A percentile compares a stretch with the other conserved stretches of the same genome.
These are phyloP conservation scores for Myripristis murdjan DNA, from an alignment of 2,797 vertebrate species.

Conservation along the genomic window DNA sequence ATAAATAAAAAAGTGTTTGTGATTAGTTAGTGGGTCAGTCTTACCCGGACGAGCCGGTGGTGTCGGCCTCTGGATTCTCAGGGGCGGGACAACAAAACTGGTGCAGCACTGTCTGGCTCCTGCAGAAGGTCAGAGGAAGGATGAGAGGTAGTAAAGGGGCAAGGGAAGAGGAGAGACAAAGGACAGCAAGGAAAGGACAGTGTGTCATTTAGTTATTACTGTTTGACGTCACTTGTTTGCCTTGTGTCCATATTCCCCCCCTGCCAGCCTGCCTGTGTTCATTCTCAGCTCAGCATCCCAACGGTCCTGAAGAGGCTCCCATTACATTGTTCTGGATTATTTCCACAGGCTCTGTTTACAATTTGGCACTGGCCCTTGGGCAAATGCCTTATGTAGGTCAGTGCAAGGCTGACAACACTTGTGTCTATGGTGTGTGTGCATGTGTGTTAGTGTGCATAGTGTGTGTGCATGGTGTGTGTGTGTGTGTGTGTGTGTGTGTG, in stretches of 20 bases:
- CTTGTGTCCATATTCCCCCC: constrained; percentile 40
- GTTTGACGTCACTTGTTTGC: constrained; percentile 20
- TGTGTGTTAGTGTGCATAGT: constrained; percentile 40
- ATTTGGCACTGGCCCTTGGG: constrained; percentile 62
- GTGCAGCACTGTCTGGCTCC: constrained; percentile 97
- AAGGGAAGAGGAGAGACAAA: constrained; percentile 19
- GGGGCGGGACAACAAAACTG: constrained; percentile 98
- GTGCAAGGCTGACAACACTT: constrained; percentile 65
- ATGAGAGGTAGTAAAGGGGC: constrained; percentile 25
- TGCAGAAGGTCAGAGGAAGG: constrained; percentile 69
- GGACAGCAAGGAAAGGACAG: constrained; percentile 28
- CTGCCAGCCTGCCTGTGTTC: constrained; percentile 20
- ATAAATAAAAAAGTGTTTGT: constrained; percentile 2
- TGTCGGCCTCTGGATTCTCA: constrained; percentile 91
- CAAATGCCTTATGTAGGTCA: constrained; percentile 78
- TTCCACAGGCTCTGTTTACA: constrained; percentile 55
- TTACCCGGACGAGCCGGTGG: constrained; percentile 85
- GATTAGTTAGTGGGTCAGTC: constrained; percentile 37
- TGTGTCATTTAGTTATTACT: constrained; percentile 28
- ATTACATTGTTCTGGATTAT: constrained; percentile 69
- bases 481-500: too few relatives aligned
- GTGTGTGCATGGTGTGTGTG: constrained; percentile 36
- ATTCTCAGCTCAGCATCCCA: constrained; percentile 46
- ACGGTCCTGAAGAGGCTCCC: constrained; percentile 43
- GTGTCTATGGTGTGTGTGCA: too few relatives aligned